Conservation (phyloP, 1,140 invertebrate genomes). For the Thrips palmi region DNA sequence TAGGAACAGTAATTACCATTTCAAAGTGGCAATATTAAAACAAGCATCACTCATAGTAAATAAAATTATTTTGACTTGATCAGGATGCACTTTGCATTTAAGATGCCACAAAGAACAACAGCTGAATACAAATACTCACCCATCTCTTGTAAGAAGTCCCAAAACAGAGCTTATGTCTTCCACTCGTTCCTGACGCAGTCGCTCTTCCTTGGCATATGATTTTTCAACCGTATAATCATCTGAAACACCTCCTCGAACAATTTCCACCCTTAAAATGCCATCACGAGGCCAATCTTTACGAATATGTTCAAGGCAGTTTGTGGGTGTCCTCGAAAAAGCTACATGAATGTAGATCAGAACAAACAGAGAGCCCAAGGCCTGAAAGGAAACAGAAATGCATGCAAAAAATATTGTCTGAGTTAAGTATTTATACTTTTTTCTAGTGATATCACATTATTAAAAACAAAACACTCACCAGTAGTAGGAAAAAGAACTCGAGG, state of each 20-base stretch:
- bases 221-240: slow-evolving; percentile 58
- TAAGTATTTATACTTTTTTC: slow-evolving; percentile 5
- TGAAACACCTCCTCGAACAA: slow-evolving; percentile 48
- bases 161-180: slow-evolving; percentile 43
- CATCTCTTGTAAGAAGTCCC: slow-evolving; percentile 44
- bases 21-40: neutral
- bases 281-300: slow-evolving; percentile 84
- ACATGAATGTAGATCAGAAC: slow-evolving; percentile 89
- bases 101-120: no score
- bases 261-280: slow-evolving; percentile 89
- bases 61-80: no score
- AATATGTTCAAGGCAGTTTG: slow-evolving; percentile 82
- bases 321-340: slow-evolving; percentile 79
- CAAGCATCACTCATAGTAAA: slow-evolving; percentile 1
- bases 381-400: slow-evolving; percentile 19
- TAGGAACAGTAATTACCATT: no score
- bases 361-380: slow-evolving; percentile 76
- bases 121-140: slow-evolving; percentile 26
- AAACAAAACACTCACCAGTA: slow-evolving; percentile 42
- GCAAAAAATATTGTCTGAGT: slow-evolving; percentile 2
- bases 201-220: slow-evolving; percentile 61
- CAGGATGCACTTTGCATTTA: no score
- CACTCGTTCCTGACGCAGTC: slow-evolving; percentile 42
- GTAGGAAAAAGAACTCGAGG: slow-evolving; percentile 77
- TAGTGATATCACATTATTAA: slow-evolving; percentile 7